A percentile compares a stretch with the other conserved stretches of the same genome.
Conservation (phyloP, 2,797 vertebrate genomes). For the Lithobates sylvaticus region DNA sequence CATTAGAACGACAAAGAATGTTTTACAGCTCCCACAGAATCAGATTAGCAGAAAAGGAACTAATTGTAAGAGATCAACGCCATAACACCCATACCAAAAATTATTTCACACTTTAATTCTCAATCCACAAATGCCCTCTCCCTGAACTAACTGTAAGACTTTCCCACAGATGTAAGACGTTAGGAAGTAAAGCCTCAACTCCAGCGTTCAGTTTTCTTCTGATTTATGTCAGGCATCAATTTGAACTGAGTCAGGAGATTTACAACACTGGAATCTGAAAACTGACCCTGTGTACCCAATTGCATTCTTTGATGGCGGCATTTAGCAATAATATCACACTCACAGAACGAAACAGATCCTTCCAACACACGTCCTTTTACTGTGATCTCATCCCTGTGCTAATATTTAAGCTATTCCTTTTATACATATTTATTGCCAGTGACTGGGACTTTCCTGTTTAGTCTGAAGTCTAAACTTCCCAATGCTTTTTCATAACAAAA, state of each 20-base stretch:
- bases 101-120: slow-evolving; percentile 68
- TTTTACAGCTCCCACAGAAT: slow-evolving; percentile 61
- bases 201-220: slow-evolving; percentile 67
- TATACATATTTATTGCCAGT: slow-evolving; percentile 38
- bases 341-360: slow-evolving; percentile 60
- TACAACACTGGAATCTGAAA: slow-evolving; percentile 75
- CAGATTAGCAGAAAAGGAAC: slow-evolving; percentile 61
- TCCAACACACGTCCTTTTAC: slow-evolving; percentile 53
- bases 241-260: slow-evolving; percentile 72
- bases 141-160: slow-evolving; percentile 66
- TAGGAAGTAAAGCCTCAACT: slow-evolving; percentile 66
- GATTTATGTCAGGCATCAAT: slow-evolving; percentile 73
- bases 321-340: slow-evolving; percentile 64
- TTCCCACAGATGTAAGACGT: slow-evolving; percentile 61
- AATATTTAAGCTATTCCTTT: slow-evolving; percentile 61
- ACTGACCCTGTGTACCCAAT: slow-evolving; percentile 65
- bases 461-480: neutral
- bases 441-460: slow-evolving; percentile 28
- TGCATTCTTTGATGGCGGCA: slow-evolving; percentile 65
- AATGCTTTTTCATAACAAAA: neutral
- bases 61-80: slow-evolving; percentile 62
- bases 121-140: slow-evolving; percentile 65
- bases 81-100: slow-evolving; percentile 58
- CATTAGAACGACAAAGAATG: slow-evolving; percentile 60
- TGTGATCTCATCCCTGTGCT: slow-evolving; percentile 56